Percentiles rank a stretch among this genome's conserved stretches.
These are phyloP conservation scores for Drosophila subsilvestris DNA, from an alignment of 2,888 invertebrate species.

Conservation along the genomic window DNA sequence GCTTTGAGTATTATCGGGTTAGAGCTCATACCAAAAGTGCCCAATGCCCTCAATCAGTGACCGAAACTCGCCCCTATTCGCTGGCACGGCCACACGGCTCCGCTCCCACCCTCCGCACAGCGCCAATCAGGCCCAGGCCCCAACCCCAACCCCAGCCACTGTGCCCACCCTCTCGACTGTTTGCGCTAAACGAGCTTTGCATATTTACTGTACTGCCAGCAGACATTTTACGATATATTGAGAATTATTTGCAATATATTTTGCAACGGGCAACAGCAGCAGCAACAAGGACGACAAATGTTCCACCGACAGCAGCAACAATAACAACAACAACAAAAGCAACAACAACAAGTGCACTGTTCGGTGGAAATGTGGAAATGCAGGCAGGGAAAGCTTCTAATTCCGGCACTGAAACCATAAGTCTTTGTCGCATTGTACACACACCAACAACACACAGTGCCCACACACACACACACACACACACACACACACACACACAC, in stretches of 20 bases:
- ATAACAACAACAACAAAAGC: constrained; percentile 51
- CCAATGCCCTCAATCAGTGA: constrained; percentile 42
- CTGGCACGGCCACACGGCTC: background rate
- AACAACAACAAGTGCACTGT: constrained; percentile 57
- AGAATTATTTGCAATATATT: constrained; percentile 81
- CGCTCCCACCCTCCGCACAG: background rate
- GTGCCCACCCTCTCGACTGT: constrained; percentile 35
- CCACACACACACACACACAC: constrained; percentile 22
- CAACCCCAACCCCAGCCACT: background rate
- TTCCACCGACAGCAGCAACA: constrained; percentile 65
- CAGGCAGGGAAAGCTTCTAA: constrained; percentile 79
- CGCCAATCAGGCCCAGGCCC: background rate
- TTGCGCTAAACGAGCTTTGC: constrained; percentile 80
- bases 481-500: constrained; percentile 23
- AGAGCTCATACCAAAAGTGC: constrained; percentile 23
- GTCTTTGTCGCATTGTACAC: constrained; percentile 78
- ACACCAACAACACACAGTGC: constrained; percentile 34
- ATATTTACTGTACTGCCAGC: constrained; percentile 77
- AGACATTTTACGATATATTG: constrained; percentile 81
- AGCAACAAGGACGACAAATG: constrained; percentile 80
- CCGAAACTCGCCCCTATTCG: constrained; percentile 41
- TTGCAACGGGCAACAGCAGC: constrained; percentile 62
- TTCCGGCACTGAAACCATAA: constrained; percentile 80
- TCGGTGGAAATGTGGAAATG: constrained; percentile 67
- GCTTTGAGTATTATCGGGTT: constrained; percentile 3